Percentiles rank a stretch among this genome's conserved stretches.
phyloP scores from a whole-genome alignment of 2,113 vertebrate genomes.

The Campylorhamphus procurvoides region DNA sequence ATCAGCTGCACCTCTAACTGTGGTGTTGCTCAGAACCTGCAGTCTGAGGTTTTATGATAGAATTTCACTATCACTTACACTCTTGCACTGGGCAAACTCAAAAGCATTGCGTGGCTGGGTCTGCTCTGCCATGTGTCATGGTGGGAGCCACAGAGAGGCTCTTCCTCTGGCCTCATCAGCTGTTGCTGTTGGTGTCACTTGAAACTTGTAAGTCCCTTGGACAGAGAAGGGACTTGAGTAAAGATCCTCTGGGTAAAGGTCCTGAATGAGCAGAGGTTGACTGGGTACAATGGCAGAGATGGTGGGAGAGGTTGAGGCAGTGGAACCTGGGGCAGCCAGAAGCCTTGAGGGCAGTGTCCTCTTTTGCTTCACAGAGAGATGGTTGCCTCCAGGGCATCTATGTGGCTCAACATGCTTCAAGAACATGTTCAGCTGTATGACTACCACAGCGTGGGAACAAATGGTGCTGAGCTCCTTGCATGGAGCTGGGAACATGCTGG shows the following conservation, averaged over 20 bases:
- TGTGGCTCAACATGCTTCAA: neutral
- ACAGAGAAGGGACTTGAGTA: neutral
- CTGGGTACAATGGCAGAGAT: neutral
- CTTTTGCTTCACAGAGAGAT: neutral
- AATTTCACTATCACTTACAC: neutral
- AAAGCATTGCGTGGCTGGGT: accelerated
- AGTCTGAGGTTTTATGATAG: neutral
- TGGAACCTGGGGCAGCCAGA: neutral
- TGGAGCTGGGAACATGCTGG: neutral
- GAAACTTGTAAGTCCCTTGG: neutral
- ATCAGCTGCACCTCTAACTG: neutral
- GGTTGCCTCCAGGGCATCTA: neutral
- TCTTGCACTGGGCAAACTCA: neutral
- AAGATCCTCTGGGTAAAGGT: neutral
- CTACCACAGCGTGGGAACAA: neutral
- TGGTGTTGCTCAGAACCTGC: neutral
- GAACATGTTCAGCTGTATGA: neutral
- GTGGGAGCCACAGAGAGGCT: accelerated
- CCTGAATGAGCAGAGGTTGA: neutral
- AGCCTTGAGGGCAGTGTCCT: neutral
- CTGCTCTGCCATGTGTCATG: accelerated
- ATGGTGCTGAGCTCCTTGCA: neutral
- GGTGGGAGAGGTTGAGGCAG: neutral
- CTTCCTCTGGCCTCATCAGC: neutral
- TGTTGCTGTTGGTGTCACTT: neutral